Conservation (phyloP, 2,797 vertebrate species). For the Enteromius argenteus region DNA sequence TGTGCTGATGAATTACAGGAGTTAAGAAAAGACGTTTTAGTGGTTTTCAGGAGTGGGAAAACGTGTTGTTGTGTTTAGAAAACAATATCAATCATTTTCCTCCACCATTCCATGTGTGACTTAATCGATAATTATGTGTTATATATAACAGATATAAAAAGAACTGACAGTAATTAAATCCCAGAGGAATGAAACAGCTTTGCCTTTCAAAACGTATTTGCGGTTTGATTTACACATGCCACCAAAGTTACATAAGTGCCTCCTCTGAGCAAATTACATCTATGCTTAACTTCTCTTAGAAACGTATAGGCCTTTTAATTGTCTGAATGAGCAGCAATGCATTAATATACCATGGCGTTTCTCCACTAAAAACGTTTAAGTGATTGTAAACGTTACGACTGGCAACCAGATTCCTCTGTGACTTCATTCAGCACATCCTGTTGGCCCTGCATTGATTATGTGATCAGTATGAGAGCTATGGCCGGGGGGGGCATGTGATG, state of each 20-base stretch:
- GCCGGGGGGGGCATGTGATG: constrained; percentile 45
- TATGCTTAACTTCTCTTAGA: not conserved
- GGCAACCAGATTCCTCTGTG: constrained; percentile 22
- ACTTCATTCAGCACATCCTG: constrained; percentile 56
- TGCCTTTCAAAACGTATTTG: constrained; percentile 12
- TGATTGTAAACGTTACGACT: not conserved
- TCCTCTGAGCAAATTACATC: constrained; percentile 19
- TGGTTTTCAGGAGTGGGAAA: not conserved
- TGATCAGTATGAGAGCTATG: constrained; percentile 50
- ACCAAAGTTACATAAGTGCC: constrained; percentile 38
- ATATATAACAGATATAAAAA: constrained; percentile 15
- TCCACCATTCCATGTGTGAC: not conserved
- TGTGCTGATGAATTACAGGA: not conserved
- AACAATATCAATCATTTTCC: not conserved
- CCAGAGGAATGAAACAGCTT: constrained; percentile 16
- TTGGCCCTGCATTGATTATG: constrained; percentile 61
- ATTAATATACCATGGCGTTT: not conserved
- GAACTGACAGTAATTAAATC: constrained; percentile 21
- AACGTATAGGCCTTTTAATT: not conserved
- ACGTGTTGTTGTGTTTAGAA: not conserved
- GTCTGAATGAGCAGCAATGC: not conserved
- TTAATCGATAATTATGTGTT: constrained; percentile 25
- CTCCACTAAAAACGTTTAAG: constrained; percentile 6
- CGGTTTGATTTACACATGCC: constrained; percentile 6
- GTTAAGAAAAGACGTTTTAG: not conserved